A percentile compares a stretch with the other conserved stretches of the same genome.
Conservation (phyloP, 2,888 invertebrate species). For the Venustoraphidia nigricollis region DNA sequence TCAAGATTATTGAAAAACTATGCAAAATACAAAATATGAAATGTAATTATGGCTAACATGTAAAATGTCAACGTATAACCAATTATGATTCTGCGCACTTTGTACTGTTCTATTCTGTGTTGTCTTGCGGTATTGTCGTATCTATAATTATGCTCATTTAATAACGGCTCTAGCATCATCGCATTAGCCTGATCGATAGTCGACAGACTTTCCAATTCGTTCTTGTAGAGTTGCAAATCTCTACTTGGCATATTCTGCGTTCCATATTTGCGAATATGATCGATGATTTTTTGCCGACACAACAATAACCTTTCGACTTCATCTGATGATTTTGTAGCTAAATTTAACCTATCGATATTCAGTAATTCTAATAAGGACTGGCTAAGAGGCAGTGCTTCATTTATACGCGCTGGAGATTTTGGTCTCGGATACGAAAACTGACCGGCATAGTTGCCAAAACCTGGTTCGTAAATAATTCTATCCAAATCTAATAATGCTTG, state of each 20-base stretch:
- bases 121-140: constrained; percentile 16
- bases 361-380: constrained; percentile 15
- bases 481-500: background rate
- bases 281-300: constrained; percentile 5
- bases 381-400: constrained; percentile 24
- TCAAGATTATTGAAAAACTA: constrained; percentile 15
- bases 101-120: constrained; percentile 28
- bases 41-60: constrained; percentile 32
- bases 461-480: background rate
- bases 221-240: constrained; percentile 1
- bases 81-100: constrained; percentile 36
- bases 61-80: constrained; percentile 38
- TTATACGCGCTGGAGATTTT: constrained; percentile 13
- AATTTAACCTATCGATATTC: constrained; percentile 3
- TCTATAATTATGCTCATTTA: constrained; percentile 17
- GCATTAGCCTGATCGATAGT: constrained; percentile 21
- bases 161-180: constrained; percentile 31
- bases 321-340: constrained; percentile 7
- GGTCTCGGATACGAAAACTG: background rate
- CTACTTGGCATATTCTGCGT: constrained; percentile 1
- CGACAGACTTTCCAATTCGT: background rate
- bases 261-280: constrained; percentile 5
- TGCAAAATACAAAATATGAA: constrained; percentile 37
- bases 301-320: constrained; percentile 8
- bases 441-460: background rate